Base-by-base conservation (phyloP, 1,140 invertebrate species). In the Cheumatopsyche charites region DNA sequence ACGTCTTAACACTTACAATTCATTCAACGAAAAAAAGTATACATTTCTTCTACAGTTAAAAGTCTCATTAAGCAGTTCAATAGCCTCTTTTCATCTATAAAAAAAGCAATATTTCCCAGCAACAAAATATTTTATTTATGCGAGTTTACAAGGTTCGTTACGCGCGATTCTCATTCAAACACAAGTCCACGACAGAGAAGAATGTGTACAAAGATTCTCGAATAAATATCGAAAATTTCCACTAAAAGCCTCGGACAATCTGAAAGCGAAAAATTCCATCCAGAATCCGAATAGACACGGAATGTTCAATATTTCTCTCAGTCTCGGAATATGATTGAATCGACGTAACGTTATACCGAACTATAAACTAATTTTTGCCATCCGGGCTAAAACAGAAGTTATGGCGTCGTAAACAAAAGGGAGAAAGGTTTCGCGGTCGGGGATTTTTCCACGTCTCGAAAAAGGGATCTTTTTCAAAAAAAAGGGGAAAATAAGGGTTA, bases 401-500 rank as follows among this genome's bases (percentile, higher is more conserved):
- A 58, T 58, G 21, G 55, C 23, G 55, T 25, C 55, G 25, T 58
- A 58, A 58, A 58, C 55, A 58, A 58, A 21, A 9, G 23, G n/a
- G 21, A 58, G 21, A 58, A 25, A 58, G 55, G 21, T 58, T 58
- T 58, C 25, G 55, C 23, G 55, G 21, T n/a, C 55, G 21, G 55
- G 23, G 55, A 58, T 58, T 58, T 58, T 36, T 58, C 21, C 19
- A 23, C 55, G 55, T 23, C 55, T 25, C 3, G 29, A 9, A 58
- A 58, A 58, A 58, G n/a, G 55, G 49, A 23, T 25, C 25, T 23
- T 9, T 23, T 25, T 19, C 21, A 58, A 19, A 9, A 52, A 52
- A 45, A 45, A n/a, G n/a, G n/a, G n/a, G n/a, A n/a, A 45, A 58
- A 58, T 21, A 58, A 58, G 21, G 55, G 55, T 58, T 58, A 52